Evolutionary conservation across 2,797 vertebrate genomes (phyloP).

Genomic region (Nyctibius grandis): DNA sequence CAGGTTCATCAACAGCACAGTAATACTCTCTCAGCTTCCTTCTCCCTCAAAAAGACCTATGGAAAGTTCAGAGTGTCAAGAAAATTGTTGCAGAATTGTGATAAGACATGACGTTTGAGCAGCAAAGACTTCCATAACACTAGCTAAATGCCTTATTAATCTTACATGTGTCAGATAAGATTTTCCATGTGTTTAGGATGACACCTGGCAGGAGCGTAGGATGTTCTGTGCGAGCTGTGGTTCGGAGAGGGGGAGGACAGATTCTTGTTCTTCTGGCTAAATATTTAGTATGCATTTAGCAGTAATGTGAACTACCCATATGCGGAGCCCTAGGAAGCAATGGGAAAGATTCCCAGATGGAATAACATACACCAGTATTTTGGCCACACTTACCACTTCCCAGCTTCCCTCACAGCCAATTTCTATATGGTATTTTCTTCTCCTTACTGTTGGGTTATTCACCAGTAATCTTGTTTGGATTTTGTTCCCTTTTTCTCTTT

Average conservation of each 20-base stretch:
- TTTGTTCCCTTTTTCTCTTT: background rate
- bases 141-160: slow-evolving; percentile 31
- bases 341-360: background rate
- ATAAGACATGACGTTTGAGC: background rate
- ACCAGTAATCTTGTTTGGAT: background rate
- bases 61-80: slow-evolving; percentile 41
- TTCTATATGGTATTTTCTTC: background rate
- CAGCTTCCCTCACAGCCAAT: background rate
- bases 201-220: background rate
- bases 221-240: background rate
- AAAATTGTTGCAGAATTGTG: slow-evolving; percentile 1
- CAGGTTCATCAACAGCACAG: background rate
- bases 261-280: background rate
- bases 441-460: background rate
- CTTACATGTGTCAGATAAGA: background rate
- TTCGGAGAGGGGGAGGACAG: background rate
- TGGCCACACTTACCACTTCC: background rate
- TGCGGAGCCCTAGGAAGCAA: background rate
- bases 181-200: background rate
- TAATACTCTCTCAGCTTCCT: background rate
- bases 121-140: background rate
- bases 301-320: background rate
- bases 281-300: background rate
- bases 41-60: background rate
- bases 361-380: background rate